phyloP scores from a whole-genome alignment of 1,140 invertebrate genomes.

The Drosophila ogumai region DNA sequence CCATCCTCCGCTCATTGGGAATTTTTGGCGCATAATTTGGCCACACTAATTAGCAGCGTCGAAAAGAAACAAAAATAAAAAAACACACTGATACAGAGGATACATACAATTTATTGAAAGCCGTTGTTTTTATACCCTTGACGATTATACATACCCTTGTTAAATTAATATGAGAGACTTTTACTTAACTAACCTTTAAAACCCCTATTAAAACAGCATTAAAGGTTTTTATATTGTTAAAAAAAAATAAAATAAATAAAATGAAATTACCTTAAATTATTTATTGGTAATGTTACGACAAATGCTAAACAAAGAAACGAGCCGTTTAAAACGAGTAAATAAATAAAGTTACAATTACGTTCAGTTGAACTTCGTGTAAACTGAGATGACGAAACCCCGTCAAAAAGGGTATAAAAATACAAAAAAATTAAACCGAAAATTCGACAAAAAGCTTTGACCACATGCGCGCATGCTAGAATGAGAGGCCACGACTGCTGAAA shows the following conservation, averaged over 20 bases:
- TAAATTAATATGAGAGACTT: no score
- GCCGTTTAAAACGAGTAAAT: neutral
- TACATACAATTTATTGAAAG: neutral
- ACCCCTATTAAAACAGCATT: no score
- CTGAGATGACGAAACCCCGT: constrained; percentile 13
- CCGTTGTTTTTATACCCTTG: neutral
- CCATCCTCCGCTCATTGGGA: constrained; percentile 41
- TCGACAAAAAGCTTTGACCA: constrained; percentile 56
- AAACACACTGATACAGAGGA: constrained; percentile 21
- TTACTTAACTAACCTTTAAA: no score
- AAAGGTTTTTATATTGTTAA: no score
- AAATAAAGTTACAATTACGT: constrained; percentile 7
- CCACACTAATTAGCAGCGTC: constrained; percentile 75
- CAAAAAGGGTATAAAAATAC: constrained; percentile 32
- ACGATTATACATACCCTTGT: no score
- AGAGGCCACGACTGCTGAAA: constrained; percentile 32
- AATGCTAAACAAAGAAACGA: neutral
- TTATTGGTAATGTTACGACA: neutral
- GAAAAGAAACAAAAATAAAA: constrained; percentile 48
- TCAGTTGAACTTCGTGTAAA: constrained; percentile 6
- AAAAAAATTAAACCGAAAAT: constrained; percentile 21
- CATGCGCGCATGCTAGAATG: constrained; percentile 58
- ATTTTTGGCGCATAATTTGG: constrained; percentile 73
- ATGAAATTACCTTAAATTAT: neutral
- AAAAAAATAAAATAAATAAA: neutral